A percentile compares a stretch with the other conserved stretches of the same genome.
These are phyloP conservation scores for Oreortyx pictus DNA, from an alignment of 2,797 vertebrate genomes.

Conservation along the genomic window DNA sequence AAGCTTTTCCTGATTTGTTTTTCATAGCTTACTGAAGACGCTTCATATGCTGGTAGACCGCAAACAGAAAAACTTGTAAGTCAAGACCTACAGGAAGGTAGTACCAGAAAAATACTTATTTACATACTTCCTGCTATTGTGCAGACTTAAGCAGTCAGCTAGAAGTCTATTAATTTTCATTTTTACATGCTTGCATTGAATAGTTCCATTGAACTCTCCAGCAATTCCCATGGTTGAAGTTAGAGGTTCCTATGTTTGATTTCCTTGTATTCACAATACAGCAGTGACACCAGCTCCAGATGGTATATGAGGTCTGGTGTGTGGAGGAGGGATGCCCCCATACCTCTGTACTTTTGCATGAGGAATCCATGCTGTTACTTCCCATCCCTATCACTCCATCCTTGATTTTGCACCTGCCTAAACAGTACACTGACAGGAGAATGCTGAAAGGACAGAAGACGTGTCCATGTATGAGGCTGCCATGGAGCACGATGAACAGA, in stretches of 20 bases:
- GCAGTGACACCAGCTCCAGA: not conserved
- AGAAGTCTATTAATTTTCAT: not conserved
- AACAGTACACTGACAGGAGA: not conserved
- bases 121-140: slow-evolving; percentile 51
- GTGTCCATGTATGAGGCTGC: not conserved
- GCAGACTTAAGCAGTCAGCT: slow-evolving; percentile 5
- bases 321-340: not conserved
- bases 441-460: not conserved
- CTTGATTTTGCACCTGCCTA: not conserved
- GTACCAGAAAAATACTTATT: not conserved
- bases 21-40: not conserved
- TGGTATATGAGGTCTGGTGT: not conserved
- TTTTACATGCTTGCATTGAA: not conserved
- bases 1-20: not conserved
- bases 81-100: slow-evolving; percentile 40
- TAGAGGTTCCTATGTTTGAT: not conserved
- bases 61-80: slow-evolving; percentile 11
- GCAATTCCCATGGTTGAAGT: not conserved
- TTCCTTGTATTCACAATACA: not conserved
- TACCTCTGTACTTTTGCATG: not conserved
- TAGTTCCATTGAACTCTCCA: not conserved
- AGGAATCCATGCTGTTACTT: not conserved
- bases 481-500: not conserved
- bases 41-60: not conserved
- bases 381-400: not conserved